phyloP scores from a whole-genome alignment of 30 jellyfish, hydroid and myxozoan species.

The Sanderia malayensis region DNA sequence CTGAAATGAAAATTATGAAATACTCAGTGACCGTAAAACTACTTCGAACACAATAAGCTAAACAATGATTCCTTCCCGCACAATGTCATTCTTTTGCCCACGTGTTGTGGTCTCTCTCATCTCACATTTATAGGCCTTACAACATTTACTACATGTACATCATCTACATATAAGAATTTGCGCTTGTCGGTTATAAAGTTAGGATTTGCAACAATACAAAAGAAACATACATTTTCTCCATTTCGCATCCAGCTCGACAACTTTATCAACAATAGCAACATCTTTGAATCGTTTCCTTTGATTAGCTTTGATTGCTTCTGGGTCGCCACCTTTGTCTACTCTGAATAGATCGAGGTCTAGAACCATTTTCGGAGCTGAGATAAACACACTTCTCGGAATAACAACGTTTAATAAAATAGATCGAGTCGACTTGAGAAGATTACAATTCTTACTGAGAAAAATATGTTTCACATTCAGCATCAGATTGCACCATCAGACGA shows the following conservation, averaged over 20 bases:
- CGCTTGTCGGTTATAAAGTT: neutral
- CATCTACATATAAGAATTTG: neutral
- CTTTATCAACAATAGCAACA: slow-evolving; percentile 76
- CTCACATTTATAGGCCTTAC: neutral
- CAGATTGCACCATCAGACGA: too few species aligned
- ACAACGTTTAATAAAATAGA: neutral
- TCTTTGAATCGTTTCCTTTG: slow-evolving; percentile 88
- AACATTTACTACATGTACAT: too few species aligned
- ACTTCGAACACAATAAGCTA: too few species aligned
- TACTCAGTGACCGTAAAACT: too few species aligned
- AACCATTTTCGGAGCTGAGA: slow-evolving; percentile 70
- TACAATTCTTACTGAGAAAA: neutral
- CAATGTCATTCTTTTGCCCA: too few species aligned
- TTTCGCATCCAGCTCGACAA: slow-evolving; percentile 75
- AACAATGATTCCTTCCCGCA: neutral
- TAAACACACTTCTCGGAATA: neutral
- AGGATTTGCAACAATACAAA: neutral
- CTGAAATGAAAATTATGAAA: slow-evolving; percentile 50
- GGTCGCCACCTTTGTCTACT: slow-evolving; percentile 89
- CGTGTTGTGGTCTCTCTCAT: neutral
- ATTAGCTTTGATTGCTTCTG: slow-evolving; percentile 77
- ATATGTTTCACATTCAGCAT: neutral
- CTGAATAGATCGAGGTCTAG: slow-evolving; percentile 83
- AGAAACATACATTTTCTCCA: slow-evolving; percentile 81
- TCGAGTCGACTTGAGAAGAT: neutral